Base-by-base conservation (phyloP, 2,113 vertebrate species). In the Meriones unguiculatus region DNA sequence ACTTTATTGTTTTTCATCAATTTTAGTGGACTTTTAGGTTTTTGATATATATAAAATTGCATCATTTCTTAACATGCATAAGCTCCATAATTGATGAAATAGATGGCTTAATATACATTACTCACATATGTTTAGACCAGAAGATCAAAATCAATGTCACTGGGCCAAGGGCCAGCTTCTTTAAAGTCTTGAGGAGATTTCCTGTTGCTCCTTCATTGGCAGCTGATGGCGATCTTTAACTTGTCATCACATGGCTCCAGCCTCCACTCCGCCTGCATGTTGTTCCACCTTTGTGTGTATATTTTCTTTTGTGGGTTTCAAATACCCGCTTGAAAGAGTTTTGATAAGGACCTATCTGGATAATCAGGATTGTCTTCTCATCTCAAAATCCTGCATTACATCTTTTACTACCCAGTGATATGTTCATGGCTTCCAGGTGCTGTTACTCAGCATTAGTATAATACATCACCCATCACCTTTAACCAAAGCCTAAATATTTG, bases 171-270 rank as follows among this genome's bases (percentile, higher is more conserved):
- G 7, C 4, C 35, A 1, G 1, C 32, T 20, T 3, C 14, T 20
- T 8, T 41, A 2, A 28, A 22, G 28, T 24, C 8, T n/a, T 20
- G 12, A 1, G 30, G 32, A 64, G 46, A 1, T 2, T 7, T 32
- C 30, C 20, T 59, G 64, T 1, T 12, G 38, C 17, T 54, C 11
- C 4, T 38, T 24, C 20, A 18, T 32, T 75, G 17, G 2, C 22
- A 1, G 17, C 32, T 65, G 41, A 28, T 41, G 17, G 3, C 2
- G 0, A 20, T n/a, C 20, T 7, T 72, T 88, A 50, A 50, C 24
- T 73, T 89, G 70, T 30, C n/a, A 75, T 32, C n/a, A 59, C 52
- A 41, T 59, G 24, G 15, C 41, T 52, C 22, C 65, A 38, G n/a
- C 14, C 24, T 11, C 28, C 30, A 28, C 38, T 69, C 35, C 28